Percentiles rank a stretch among this genome's conserved stretches.
Evolutionary conservation across 2,797 vertebrate genomes (phyloP).

Genomic region (Hoplostethus mediterraneus): DNA sequence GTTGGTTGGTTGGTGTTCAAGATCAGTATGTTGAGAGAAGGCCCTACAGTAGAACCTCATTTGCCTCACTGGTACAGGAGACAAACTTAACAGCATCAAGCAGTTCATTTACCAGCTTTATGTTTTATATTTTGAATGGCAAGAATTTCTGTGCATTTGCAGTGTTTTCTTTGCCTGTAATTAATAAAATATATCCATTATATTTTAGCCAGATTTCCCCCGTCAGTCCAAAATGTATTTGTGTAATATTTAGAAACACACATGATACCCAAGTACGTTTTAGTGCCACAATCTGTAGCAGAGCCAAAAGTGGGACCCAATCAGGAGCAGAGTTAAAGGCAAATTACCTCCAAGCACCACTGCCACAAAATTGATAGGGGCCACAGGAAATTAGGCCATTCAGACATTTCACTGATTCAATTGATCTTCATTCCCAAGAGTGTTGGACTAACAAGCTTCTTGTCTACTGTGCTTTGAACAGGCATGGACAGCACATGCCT

Average conservation of each 20-base stretch:
- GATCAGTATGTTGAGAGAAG: too few relatives aligned
- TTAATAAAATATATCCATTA: too few relatives aligned
- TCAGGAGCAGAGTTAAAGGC: not conserved
- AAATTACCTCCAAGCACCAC: not conserved
- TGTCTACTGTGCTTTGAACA: constrained; percentile 54
- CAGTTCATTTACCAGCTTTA: too few relatives aligned
- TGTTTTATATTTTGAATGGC: too few relatives aligned
- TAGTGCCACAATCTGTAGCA: not conserved
- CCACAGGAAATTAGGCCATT: not conserved
- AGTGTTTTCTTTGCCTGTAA: too few relatives aligned
- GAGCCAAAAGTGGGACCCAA: not conserved
- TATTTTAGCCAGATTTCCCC: too few relatives aligned
- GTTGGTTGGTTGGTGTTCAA: too few relatives aligned
- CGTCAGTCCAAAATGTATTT: not conserved
- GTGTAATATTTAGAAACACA: not conserved
- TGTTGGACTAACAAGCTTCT: constrained; percentile 25
- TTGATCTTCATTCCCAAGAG: constrained; percentile 13
- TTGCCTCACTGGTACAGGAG: too few relatives aligned
- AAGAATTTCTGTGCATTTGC: too few relatives aligned
- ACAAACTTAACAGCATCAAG: too few relatives aligned
- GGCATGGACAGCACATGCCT: constrained; percentile 65
- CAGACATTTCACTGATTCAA: not conserved
- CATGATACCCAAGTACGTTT: not conserved
- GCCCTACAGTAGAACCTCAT: too few relatives aligned
- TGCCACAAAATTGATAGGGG: not conserved